Base-by-base conservation (phyloP, 2,797 vertebrate genomes). In the Ammospiza maritima region DNA sequence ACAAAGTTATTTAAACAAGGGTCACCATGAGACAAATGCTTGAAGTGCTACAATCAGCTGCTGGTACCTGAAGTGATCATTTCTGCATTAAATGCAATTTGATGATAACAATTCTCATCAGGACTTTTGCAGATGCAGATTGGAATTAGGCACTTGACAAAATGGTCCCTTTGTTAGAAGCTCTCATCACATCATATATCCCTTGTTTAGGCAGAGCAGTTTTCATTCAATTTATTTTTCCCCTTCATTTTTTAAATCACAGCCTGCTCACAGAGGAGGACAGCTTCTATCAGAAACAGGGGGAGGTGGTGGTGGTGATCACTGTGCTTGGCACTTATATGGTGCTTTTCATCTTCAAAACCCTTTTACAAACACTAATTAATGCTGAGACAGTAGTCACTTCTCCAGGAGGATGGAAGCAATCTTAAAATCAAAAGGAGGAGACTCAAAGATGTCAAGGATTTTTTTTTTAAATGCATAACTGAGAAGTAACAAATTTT, bases 341-440 rank as follows among this genome's bases (percentile, higher is more conserved):
- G 79, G 71, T 20, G 92, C 91, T 80, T 96, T 95, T 96, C 94
- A 91, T 96, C 92, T 97, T 96, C 92, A 90, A 72, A 97, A 79
- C 78, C 62, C 83, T 95, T 91, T 66, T 77, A 75, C 78, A 95
- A 96, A 89, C 88, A 87, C 91, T 95, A 95, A 97, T 96, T 96
- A 96, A 96, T 71, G 93, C 88, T 93, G 89, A 96, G 94, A 91
- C 90, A 92, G 93, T 78, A 85, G 92, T 92, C 88, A 71, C 72
- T 92, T 87, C 90, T 95, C 80, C 50, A 84, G 83, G 61, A 94
- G 61, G 89, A 79, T 45, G 34, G 67, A 83, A 80, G 77, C 27
- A 93, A 83, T 81, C 72, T 95, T 62, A 74, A 95, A 96, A 93
- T 90, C 90, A 67, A 82, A 95, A 94, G 75, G 67, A 94, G 81